Evolutionary conservation across 2,113 vertebrate genomes (phyloP).

Genomic region (Empidonax traillii): DNA sequence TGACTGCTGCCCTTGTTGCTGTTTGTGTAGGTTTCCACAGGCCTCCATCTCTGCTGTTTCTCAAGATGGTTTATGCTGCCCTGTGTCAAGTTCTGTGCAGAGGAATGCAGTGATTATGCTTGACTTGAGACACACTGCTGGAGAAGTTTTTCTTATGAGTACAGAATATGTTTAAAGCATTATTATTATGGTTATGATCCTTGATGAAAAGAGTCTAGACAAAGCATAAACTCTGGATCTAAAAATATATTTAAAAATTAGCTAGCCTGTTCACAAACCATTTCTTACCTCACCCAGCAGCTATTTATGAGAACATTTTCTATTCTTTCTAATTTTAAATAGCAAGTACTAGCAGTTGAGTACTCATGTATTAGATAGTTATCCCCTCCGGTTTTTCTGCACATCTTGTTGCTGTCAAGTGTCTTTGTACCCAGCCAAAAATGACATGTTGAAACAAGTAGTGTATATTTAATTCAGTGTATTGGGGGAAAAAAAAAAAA

Average conservation of each 20-base stretch:
- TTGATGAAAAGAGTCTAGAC: conserved; percentile 50
- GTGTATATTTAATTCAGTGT: background rate
- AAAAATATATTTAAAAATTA: conserved; percentile 52
- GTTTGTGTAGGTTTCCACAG: background rate
- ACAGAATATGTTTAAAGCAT: background rate
- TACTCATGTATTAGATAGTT: conserved; percentile 38
- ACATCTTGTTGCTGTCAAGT: conserved; percentile 27
- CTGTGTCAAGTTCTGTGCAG: background rate
- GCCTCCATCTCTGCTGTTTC: background rate
- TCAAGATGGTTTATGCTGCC: background rate
- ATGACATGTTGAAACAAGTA: conserved; percentile 9
- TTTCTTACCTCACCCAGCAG: conserved; percentile 56
- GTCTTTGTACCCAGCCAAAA: conserved; percentile 32
- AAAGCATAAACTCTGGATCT: conserved; percentile 33
- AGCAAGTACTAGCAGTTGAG: conserved; percentile 6
- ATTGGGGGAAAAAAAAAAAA: background rate
- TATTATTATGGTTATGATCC: background rate
- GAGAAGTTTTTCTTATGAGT: conserved; percentile 2
- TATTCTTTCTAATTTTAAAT: conserved; percentile 58
- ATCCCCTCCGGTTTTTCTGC: background rate
- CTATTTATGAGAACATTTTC: conserved; percentile 57
- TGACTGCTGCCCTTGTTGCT: background rate
- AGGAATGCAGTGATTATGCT: background rate
- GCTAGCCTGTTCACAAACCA: conserved; percentile 9
- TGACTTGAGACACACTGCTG: background rate